Conservation (phyloP, 2,888 invertebrate species). For the Cynaeus angustus region DNA sequence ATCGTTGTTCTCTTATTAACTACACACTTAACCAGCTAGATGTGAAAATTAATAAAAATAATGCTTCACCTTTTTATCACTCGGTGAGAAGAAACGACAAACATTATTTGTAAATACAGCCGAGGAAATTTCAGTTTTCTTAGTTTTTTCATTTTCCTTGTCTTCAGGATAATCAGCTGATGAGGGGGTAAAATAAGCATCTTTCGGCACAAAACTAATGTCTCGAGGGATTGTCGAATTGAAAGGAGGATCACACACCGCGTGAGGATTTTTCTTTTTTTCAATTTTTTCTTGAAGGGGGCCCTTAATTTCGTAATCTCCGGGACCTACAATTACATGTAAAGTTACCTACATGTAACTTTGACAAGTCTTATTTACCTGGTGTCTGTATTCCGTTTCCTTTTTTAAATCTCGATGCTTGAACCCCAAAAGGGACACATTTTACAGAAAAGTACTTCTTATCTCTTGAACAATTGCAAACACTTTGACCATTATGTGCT, state of each 20-base stretch:
- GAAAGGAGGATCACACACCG: conserved; percentile 57
- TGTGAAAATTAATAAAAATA: background rate
- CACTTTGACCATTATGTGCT: conserved; percentile 58
- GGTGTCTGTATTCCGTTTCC: conserved; percentile 30
- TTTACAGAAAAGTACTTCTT: conserved; percentile 54
- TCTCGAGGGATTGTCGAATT: conserved; percentile 56
- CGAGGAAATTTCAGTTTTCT: conserved; percentile 10
- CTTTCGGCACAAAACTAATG: conserved; percentile 51
- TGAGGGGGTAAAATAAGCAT: conserved; percentile 56
- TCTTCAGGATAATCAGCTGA: conserved; percentile 57
- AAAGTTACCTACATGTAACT: no score
- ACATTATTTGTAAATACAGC: conserved; percentile 32
- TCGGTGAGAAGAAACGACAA: conserved; percentile 9
- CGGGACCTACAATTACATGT: conserved; percentile 55
- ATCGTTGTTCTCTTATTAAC: conserved; percentile 35
- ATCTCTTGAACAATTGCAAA: conserved; percentile 48
- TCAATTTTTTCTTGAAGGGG: conserved; percentile 53
- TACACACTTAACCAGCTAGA: conserved; percentile 9
- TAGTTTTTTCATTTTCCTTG: background rate
- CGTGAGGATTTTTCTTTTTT: conserved; percentile 53
- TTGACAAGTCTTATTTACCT: conserved; percentile 21
- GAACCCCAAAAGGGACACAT: conserved; percentile 52
- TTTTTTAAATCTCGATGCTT: conserved; percentile 35
- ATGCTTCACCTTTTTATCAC: conserved; percentile 18
- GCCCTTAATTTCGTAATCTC: conserved; percentile 56